Percentiles rank a stretch among this genome's conserved stretches.
These are phyloP conservation scores for Catamblyrhynchus diadema DNA, from an alignment of 2,797 vertebrate species.

Conservation along the genomic window DNA sequence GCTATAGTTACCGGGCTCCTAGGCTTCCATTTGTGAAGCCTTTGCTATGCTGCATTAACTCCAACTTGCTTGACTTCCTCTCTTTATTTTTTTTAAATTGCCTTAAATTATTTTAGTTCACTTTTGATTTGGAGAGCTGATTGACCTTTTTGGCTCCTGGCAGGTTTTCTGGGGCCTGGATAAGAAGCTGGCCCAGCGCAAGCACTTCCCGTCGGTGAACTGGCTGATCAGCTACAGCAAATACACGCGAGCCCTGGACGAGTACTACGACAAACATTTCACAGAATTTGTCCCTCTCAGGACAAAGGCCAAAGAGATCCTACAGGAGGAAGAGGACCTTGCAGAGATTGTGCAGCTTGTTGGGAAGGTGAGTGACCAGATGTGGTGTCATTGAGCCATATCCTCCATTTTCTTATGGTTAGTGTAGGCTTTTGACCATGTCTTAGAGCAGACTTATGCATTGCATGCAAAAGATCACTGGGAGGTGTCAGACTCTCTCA, in stretches of 20 bases:
- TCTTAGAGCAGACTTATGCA: background rate
- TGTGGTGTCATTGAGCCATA: background rate
- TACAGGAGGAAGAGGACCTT: conserved; percentile 97
- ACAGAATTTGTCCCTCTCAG: conserved; percentile 95
- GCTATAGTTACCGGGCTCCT: background rate
- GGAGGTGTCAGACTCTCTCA: background rate
- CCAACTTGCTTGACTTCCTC: background rate
- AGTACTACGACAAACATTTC: conserved; percentile 97
- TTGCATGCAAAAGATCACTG: background rate
- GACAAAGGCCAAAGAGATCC: conserved; percentile 96
- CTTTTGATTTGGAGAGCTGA: background rate
- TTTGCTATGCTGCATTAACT: background rate
- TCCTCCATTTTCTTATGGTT: background rate
- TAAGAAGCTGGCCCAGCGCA: conserved; percentile 97
- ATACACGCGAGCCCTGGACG: conserved; percentile 92
- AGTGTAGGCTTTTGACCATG: background rate
- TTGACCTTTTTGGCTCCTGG: conserved; percentile 6
- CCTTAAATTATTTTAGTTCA: background rate
- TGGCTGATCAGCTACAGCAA: conserved; percentile 99
- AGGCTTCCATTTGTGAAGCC: background rate
- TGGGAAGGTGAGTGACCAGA: conserved; percentile 84
- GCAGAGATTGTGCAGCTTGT: conserved; percentile 98
- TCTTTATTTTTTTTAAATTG: background rate
- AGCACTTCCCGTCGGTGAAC: conserved; percentile 98
- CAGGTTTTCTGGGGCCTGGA: conserved; percentile 99